Evolutionary conservation across 64 coral and sea anemone genomes (phyloP).

Genomic region (Stylophora pistillata): DNA sequence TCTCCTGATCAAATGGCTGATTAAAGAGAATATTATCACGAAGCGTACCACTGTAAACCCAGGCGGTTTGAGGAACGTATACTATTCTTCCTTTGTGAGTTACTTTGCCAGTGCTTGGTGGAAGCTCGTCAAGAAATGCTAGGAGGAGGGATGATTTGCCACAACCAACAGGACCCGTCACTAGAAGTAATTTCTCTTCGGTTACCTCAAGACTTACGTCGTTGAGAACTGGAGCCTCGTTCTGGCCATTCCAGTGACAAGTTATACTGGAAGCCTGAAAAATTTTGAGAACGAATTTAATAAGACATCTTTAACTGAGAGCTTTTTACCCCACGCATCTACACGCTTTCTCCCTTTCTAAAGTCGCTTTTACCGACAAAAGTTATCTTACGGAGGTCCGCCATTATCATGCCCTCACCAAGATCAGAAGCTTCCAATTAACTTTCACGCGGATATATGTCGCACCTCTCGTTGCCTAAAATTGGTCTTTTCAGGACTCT

Average conservation of each 20-base stretch:
- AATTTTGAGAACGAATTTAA: background rate
- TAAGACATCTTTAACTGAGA: background rate
- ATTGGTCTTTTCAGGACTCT: too few species aligned
- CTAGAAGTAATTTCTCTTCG: constrained; percentile 51
- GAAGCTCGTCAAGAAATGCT: constrained; percentile 74
- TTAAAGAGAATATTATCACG: constrained; percentile 89
- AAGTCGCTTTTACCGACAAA: too few species aligned
- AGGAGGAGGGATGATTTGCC: constrained; percentile 87
- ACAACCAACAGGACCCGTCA: constrained; percentile 90
- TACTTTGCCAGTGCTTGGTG: constrained; percentile 61
- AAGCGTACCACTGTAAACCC: constrained; percentile 80
- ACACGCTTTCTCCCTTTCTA: background rate
- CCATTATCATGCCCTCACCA: too few species aligned
- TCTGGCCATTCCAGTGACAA: constrained; percentile 86
- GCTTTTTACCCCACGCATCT: background rate
- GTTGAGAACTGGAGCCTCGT: constrained; percentile 69
- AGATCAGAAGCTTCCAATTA: too few species aligned
- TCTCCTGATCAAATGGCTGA: constrained; percentile 72
- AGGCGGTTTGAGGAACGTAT: constrained; percentile 90
- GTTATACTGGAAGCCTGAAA: constrained; percentile 60
- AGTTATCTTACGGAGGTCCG: too few species aligned
- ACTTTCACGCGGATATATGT: too few species aligned
- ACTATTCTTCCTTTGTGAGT: constrained; percentile 53
- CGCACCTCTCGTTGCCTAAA: too few species aligned
- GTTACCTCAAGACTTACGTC: constrained; percentile 70